Conservation (phyloP, 2,888 invertebrate species). For the Amaurobius ferox region DNA sequence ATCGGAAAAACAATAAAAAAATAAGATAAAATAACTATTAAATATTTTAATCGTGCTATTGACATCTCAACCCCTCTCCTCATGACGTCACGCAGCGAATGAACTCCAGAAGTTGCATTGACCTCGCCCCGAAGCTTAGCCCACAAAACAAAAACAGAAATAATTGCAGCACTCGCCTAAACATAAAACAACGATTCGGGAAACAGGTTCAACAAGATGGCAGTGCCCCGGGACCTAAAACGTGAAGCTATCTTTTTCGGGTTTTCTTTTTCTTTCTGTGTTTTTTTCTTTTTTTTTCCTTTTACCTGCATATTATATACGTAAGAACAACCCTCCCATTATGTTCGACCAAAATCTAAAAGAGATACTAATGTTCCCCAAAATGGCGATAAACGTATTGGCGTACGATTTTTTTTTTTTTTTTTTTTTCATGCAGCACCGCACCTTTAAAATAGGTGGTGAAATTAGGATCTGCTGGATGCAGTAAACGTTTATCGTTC, state of each 20-base stretch:
- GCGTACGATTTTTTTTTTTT: too few species aligned
- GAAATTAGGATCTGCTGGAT: too few species aligned
- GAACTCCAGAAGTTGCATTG: constrained; percentile 1
- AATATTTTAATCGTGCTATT: background rate
- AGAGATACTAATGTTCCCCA: constrained; percentile 1
- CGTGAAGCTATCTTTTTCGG: constrained; percentile 2
- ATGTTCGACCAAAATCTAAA: background rate
- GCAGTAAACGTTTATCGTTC: too few species aligned
- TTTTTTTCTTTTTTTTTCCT: background rate
- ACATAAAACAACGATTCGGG: constrained; percentile 23
- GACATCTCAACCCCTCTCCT: constrained; percentile 5
- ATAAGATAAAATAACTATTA: too few species aligned
- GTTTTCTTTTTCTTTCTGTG: background rate
- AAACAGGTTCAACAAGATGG: constrained; percentile 37
- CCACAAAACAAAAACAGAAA: constrained; percentile 22
- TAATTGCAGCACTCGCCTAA: constrained; percentile 22
- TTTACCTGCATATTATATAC: constrained; percentile 14
- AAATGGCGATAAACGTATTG: background rate
- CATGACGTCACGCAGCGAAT: constrained; percentile 17
- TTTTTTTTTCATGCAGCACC: too few species aligned
- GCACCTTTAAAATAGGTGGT: too few species aligned
- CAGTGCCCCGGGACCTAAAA: background rate
- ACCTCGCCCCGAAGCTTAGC: constrained; percentile 14
- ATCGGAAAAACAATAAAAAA: too few species aligned
- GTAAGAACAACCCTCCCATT: constrained; percentile 5